Conservation (phyloP, 2,113 vertebrate genomes). For the Bathybates hornii region DNA sequence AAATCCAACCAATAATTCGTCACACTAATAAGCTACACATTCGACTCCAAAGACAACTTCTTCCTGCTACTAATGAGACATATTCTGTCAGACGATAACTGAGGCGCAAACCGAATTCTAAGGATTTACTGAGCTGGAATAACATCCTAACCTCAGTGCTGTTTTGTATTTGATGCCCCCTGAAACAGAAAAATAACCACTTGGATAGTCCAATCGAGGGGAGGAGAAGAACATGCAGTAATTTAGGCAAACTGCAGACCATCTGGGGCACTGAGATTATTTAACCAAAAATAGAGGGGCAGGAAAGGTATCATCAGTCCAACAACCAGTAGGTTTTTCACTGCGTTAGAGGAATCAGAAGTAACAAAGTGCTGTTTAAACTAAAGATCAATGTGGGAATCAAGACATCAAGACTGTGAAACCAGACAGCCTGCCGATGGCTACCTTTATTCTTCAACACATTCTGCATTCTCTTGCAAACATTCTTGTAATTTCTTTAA, state of each 20-base stretch:
- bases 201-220: neutral
- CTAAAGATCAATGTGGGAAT: neutral
- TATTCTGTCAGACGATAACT: conserved; percentile 1
- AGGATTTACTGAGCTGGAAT: neutral
- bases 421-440: neutral
- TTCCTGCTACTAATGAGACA: conserved; percentile 4
- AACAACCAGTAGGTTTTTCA: neutral
- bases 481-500: neutral
- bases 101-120: neutral
- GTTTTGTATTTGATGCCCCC: neutral
- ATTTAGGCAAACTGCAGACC: neutral
- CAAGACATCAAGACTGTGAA: neutral
- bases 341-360: neutral
- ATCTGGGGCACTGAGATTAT: neutral
- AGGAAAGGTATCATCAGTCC: neutral
- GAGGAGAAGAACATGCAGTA: neutral
- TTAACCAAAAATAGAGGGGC: neutral
- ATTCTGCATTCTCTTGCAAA: neutral
- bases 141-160: neutral
- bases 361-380: neutral
- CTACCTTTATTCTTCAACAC: neutral
- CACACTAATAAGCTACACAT: conserved; percentile 3
- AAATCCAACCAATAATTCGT: neutral
- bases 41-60: neutral
- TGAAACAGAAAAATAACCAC: neutral